Evolutionary conservation across 2,888 invertebrate genomes (phyloP).

Genomic region (Microctonus hyperodae): DNA sequence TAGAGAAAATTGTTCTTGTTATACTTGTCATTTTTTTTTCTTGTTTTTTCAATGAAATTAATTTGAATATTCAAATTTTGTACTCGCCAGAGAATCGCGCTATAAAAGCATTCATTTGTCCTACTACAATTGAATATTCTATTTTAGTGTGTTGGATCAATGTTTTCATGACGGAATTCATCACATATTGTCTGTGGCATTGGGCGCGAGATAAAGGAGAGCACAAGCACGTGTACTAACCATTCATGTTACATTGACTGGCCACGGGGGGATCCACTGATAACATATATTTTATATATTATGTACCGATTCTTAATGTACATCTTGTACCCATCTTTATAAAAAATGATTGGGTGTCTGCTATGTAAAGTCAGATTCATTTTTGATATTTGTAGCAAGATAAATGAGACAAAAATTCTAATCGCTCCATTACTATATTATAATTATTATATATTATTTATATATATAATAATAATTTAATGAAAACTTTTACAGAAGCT

Average conservation of each 20-base stretch:
- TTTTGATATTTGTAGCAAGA: no score
- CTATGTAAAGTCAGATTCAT: neutral
- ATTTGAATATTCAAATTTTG: constrained; percentile 4
- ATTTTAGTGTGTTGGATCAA: constrained; percentile 36
- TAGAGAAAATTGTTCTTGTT: no score
- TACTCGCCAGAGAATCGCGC: constrained; percentile 11
- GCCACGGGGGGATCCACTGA: neutral
- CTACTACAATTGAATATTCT: neutral
- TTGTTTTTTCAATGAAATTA: neutral
- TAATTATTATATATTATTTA: no score
- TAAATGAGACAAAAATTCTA: no score
- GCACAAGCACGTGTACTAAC: constrained; percentile 46
- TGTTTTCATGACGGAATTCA: constrained; percentile 53
- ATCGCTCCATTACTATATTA: no score
- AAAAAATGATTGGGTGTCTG: neutral
- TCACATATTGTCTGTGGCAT: constrained; percentile 29
- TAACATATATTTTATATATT: constrained; percentile 1
- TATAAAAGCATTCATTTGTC: neutral
- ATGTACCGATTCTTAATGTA: neutral
- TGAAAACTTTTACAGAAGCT: no score
- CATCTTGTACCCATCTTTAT: neutral
- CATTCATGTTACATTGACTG: constrained; percentile 43
- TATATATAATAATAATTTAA: no score
- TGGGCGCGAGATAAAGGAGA: constrained; percentile 28
- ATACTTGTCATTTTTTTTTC: no score